Base-by-base conservation (phyloP, 1,140 invertebrate genomes). In the Drosophila jambulina region DNA sequence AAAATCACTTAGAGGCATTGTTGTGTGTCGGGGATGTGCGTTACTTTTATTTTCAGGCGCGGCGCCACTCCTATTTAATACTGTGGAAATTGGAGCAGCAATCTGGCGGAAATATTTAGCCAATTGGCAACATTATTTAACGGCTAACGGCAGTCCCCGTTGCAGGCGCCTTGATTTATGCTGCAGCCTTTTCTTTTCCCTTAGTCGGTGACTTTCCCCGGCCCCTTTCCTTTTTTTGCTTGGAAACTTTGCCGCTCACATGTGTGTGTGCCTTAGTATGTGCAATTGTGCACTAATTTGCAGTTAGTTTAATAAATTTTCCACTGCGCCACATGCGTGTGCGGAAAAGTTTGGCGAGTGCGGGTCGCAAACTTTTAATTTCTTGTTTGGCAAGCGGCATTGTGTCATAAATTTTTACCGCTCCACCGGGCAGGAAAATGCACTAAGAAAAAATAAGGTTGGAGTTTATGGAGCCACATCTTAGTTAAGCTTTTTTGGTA, bases 221-320 rank as follows among this genome's bases (percentile, higher is more conserved):
- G 36, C 53, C 1, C 23, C 3, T 38, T 19, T 17, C 29, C 6
- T 43, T 25, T 42, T 32, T 32, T 27, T 32, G 25, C 54, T 40
- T 5, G 4, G 27, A 71, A 71, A 59, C n/a, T 64, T 64, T 65
- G 17, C 13, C 13, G 56, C 53, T 85, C 78, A 40, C 53, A 72
- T 78, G 56, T 62, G 68, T 65, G 53, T 61, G 60, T 71, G 40
- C 45, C 53, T 65, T 58, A 32, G 61, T 63, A 61, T 76, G 43
- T 71, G 81, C 56, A 72, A 60, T 74, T 78, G 56, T 84, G 81
- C 77, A 84, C 82, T 81, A 87, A 87, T 87, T 87, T 87, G 83
- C 79, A 80, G 83, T 86, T 79, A 75, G 79, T 82, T 86, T 86
- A 86, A 86, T 82, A 87, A 82, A 86, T 86, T 85, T 76, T 75